These are phyloP conservation scores for Leptinotarsa rubiginosa DNA, from an alignment of 2,888 invertebrate genomes.

Conservation along the genomic window DNA sequence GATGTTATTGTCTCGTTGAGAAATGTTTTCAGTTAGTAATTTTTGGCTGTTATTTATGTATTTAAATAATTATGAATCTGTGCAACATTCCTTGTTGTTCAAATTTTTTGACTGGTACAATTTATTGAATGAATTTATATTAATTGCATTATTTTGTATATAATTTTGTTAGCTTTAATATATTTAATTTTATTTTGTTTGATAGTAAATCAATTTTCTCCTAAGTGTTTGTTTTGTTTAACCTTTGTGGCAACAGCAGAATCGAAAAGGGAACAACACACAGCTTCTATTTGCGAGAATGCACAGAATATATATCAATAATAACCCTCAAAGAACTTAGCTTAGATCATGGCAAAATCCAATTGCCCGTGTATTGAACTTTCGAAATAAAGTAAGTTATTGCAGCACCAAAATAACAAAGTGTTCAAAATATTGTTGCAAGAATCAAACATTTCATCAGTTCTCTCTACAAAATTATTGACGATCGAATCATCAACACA, in stretches of 20 bases:
- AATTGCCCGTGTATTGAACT: no score
- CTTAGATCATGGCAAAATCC: no score
- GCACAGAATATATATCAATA: no score
- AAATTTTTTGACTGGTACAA: slow-evolving; percentile 42
- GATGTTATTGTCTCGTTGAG: slow-evolving; percentile 61
- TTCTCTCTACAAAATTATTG: no score
- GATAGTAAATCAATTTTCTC: slow-evolving; percentile 1
- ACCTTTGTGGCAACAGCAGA: background rate
- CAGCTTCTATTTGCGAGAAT: no score
- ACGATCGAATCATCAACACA: no score
- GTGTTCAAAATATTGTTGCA: no score
- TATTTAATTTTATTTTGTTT: slow-evolving; percentile 52
- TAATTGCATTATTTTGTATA: slow-evolving; percentile 56
- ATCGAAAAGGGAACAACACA: no score
- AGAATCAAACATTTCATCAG: no score
- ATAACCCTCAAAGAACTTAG: no score
- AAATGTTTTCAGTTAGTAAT: slow-evolving; percentile 60
- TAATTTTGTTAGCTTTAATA: slow-evolving; percentile 56
- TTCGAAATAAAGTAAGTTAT: no score
- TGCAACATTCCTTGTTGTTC: slow-evolving; percentile 52
- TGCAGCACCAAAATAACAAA: no score
- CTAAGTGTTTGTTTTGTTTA: background rate
- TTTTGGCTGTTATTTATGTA: slow-evolving; percentile 43
- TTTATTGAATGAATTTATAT: slow-evolving; percentile 33
- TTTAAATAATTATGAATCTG: slow-evolving; percentile 41